Evolutionary conservation across 2,888 invertebrate genomes (phyloP).

Genomic region (Odontocerum albicorne): DNA sequence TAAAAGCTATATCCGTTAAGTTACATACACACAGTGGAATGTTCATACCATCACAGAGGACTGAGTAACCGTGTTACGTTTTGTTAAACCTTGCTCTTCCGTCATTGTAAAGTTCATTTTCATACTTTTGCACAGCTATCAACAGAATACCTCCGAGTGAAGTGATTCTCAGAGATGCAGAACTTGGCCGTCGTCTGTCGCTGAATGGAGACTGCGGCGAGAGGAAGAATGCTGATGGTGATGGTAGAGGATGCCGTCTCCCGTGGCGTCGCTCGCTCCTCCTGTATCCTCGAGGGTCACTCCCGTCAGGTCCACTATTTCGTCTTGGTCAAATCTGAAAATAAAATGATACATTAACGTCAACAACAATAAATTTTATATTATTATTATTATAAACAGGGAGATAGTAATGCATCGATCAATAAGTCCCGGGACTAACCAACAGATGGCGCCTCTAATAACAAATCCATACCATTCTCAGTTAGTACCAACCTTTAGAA

Average conservation of each 20-base stretch:
- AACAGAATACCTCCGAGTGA: not conserved
- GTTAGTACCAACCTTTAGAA: too few relatives aligned
- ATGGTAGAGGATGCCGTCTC: constrained; percentile 41
- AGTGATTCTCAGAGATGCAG: constrained; percentile 52
- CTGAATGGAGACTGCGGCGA: constrained; percentile 42
- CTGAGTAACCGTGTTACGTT: too few relatives aligned
- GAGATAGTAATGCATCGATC: too few relatives aligned
- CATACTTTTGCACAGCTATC: not conserved
- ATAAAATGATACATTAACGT: not conserved
- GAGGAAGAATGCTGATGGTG: constrained; percentile 33
- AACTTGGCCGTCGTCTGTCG: constrained; percentile 55
- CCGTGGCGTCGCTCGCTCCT: constrained; percentile 42
- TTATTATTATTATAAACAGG: not conserved
- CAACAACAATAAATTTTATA: too few relatives aligned
- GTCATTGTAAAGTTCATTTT: too few relatives aligned
- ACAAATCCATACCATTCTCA: too few relatives aligned
- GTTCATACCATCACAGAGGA: too few relatives aligned
- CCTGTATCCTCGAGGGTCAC: constrained; percentile 61
- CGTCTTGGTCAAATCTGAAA: constrained; percentile 71
- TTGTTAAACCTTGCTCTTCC: too few relatives aligned
- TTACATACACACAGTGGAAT: too few relatives aligned
- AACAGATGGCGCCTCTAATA: too few relatives aligned
- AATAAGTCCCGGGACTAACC: too few relatives aligned
- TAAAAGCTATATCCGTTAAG: too few relatives aligned
- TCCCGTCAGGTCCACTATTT: constrained; percentile 85